Evolutionary conservation across 1,140 invertebrate genomes (phyloP), one percentile per base, ranked within the genome.

Genomic region (Drosophila quadrilineata): DNA sequence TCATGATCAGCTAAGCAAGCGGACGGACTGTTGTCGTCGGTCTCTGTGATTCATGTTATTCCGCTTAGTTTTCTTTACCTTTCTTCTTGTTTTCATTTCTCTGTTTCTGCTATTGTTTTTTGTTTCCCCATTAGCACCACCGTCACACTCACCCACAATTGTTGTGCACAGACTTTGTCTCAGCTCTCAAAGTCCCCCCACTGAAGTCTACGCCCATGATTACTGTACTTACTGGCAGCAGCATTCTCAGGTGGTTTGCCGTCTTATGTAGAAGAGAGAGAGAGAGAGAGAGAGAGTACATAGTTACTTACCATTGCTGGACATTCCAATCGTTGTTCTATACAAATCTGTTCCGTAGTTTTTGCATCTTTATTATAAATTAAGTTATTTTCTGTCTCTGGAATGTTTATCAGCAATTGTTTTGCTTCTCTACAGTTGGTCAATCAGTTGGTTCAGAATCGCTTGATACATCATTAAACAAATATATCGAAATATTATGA

Each of bases 1-100:
- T 84, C 77, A 84, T 84, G 77, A 84, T 84, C 77, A 74, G 50
- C 58, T n/a, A n/a, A n/a, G n/a, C n/a, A n/a, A n/a, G n/a, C n/a
- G n/a, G n/a, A n/a, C n/a, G n/a, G 21, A 33, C 43, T 19, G 14
- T n/a, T 33, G 35, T 29, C 10, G 46, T 60, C 57, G 57, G 60
- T 60, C 60, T 74, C 76, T 84, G n/a, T n/a, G 77, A 84, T 77
- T 84, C 79, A 84, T 85, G 38, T 54, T 79, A 22, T 45, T 35
- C 17, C 38, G 45, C 28, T 38, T 24, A 10, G 17, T 48, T 57
- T 33, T 43, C 14, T 16, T 35, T 63, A 10, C 2, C 12, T 40
- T 21, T 36, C 1, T 46, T 24, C 9, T 58, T 19, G 33, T 58
- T 52, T 46, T 46, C 38, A 24, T 24, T 17, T 22, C 22, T 60